These are phyloP conservation scores for Zele albiditarsus DNA, from an alignment of 2,888 invertebrate genomes.

Conservation along the genomic window DNA sequence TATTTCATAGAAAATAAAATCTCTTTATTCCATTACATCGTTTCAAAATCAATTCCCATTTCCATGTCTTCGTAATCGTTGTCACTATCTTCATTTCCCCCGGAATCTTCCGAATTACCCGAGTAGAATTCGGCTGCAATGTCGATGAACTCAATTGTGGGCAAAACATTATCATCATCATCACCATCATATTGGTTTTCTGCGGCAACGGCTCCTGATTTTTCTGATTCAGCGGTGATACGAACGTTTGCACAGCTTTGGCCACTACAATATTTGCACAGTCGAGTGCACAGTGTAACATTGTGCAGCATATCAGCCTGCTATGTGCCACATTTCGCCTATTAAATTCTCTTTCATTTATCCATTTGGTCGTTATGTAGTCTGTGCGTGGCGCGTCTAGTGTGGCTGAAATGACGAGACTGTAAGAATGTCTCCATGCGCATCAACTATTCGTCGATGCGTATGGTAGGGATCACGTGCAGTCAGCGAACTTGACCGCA, in stretches of 20 bases:
- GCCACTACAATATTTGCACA: constrained; percentile 42
- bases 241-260: constrained; percentile 21
- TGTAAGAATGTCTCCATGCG: too few relatives aligned
- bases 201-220: not conserved
- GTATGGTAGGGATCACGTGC: too few relatives aligned
- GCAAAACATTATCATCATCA: not conserved
- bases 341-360: too few relatives aligned
- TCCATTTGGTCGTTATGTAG: too few relatives aligned
- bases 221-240: not conserved
- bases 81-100: not conserved
- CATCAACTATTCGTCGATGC: too few relatives aligned
- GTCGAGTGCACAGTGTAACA: constrained; percentile 27
- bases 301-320: too few relatives aligned
- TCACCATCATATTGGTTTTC: not conserved
- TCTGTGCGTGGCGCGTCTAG: too few relatives aligned
- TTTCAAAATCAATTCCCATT: not conserved
- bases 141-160: not conserved
- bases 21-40: not conserved
- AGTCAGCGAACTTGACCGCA: too few relatives aligned
- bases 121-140: constrained; percentile 23
- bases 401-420: too few relatives aligned
- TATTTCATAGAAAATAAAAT: too few relatives aligned
- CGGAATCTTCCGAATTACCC: constrained; percentile 1
- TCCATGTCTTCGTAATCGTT: not conserved
- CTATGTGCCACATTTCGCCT: too few relatives aligned